A percentile compares a stretch with the other conserved stretches of the same genome.
phyloP scores from a whole-genome alignment of 1,140 invertebrate species.

The Dinothrombium tinctorium region DNA sequence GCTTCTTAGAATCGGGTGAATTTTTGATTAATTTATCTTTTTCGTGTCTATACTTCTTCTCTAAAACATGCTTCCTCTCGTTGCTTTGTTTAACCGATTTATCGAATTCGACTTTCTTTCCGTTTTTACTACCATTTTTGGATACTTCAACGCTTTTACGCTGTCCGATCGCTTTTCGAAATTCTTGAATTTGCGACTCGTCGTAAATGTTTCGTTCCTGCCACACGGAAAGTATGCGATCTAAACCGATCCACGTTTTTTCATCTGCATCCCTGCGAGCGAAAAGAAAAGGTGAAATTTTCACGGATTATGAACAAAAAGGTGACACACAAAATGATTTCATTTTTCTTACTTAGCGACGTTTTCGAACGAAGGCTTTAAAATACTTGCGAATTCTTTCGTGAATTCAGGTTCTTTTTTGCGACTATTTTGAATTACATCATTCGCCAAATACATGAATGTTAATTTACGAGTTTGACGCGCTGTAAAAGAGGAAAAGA shows the following conservation, averaged over 20 bases:
- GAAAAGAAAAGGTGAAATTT: background rate
- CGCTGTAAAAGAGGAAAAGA: slow-evolving; percentile 11
- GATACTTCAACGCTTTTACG: background rate
- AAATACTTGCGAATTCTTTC: slow-evolving; percentile 47
- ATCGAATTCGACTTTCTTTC: background rate
- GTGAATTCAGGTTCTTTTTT: slow-evolving; percentile 92
- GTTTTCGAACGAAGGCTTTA: slow-evolving; percentile 53
- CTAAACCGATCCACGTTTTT: slow-evolving; percentile 35
- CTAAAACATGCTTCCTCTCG: background rate
- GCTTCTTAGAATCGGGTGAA: background rate
- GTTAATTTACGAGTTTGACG: slow-evolving; percentile 30
- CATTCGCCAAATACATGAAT: slow-evolving; percentile 92
- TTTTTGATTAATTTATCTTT: background rate
- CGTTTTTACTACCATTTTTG: background rate
- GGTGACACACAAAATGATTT: slow-evolving; percentile 54
- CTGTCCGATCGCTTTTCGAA: slow-evolving; percentile 19
- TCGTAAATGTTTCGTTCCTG: slow-evolving; percentile 66
- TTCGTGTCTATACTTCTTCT: background rate
- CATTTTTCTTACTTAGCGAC: slow-evolving; percentile 66
- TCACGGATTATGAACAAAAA: background rate
- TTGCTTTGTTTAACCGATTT: background rate
- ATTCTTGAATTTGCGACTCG: slow-evolving; percentile 54
- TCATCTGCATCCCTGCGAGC: slow-evolving; percentile 51
- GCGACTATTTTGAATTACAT: slow-evolving; percentile 94
- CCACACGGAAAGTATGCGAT: slow-evolving; percentile 81